Base-by-base conservation (phyloP, 2,113 vertebrate genomes). In the Macheiramphus alcinus region DNA sequence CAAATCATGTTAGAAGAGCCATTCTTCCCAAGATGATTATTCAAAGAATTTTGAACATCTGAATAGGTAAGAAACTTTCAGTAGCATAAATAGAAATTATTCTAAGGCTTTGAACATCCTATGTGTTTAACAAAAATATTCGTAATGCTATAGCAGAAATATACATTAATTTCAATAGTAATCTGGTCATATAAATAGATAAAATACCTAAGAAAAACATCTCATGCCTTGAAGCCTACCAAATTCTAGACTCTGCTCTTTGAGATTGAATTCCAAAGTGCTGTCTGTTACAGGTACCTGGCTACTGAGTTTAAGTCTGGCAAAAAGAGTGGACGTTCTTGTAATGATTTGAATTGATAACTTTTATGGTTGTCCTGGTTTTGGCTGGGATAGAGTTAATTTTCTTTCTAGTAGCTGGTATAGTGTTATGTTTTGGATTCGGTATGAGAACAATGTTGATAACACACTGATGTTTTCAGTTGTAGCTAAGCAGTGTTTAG, bases 21-120 rank as follows among this genome's bases (percentile, higher is more conserved):
- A 87, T 96, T 93, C 96, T 87, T 92, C 95, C 66, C 90, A 89
- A 63, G 96, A 95, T 78, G 86, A 86, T 88, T 96, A 92, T 93
- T 96, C 95, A 81, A 83, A 94, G 86, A 94, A 96, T 36, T 68
- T 94, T 82, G 95, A 97, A 91, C 93, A 97, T 71, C 73, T 67
- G 42, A 96, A 71, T 90, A 97, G 96, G 97, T 97, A 91, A 97
- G 94, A 81, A 73, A 90, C 6, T 61, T 83, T 58, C 50, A 40
- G 38, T 48, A 67, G 20, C 16, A 56, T 53, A 61, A 72, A 61
- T 31, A 53, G 9, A 43, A 86, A 59, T 47, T 53, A n/a, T 50
- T 81, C 59, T 20, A 43, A 79, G 36, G 15, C n/a, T 79, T 90
- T 67, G 53, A 90, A 67, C 11, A n/a, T 66, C 7, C n/a, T 43